Percentiles rank a stretch among this genome's conserved stretches.
phyloP scores from a whole-genome alignment of 2,888 invertebrate genomes.

The Lordiphosa andalusiaca region DNA sequence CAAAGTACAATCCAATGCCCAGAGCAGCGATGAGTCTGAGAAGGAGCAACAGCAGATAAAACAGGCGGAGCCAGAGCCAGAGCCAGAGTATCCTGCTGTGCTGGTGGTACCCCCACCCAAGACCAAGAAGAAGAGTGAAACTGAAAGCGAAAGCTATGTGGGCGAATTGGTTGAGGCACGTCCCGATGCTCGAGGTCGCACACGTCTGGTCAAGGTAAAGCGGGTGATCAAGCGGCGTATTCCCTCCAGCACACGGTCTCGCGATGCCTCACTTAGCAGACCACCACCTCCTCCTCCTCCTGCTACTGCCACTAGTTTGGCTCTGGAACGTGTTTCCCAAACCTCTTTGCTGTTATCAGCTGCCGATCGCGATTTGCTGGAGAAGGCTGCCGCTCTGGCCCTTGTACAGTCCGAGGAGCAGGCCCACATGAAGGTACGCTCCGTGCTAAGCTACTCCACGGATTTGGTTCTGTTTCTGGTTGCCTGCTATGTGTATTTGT shows the following conservation, averaged over 20 bases:
- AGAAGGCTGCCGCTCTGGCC: constrained; percentile 74
- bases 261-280: constrained; percentile 73
- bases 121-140: constrained; percentile 36
- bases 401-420: constrained; percentile 79
- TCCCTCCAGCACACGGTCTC: constrained; percentile 77
- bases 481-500: constrained; percentile 90
- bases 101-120: constrained; percentile 36
- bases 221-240: constrained; percentile 76
- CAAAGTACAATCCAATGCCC: constrained; percentile 5
- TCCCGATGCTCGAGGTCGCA: constrained; percentile 77
- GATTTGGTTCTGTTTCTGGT: constrained; percentile 88
- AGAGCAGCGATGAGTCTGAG: constrained; percentile 38
- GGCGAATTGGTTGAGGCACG: constrained; percentile 74
- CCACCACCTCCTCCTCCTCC: constrained; percentile 30
- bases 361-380: constrained; percentile 44
- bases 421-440: constrained; percentile 85
- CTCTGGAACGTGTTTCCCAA: constrained; percentile 35
- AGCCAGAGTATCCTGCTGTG: constrained; percentile 56
- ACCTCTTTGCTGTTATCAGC: constrained; percentile 44
- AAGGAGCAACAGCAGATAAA: neutral
- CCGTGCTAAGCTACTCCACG: constrained; percentile 86
- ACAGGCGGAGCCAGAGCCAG: constrained; percentile 28
- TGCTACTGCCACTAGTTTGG: constrained; percentile 8
- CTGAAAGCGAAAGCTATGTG: constrained; percentile 50
- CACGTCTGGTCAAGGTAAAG: constrained; percentile 77